Conservation (phyloP, 2,797 vertebrate genomes). For the Cheirogaleus major region DNA sequence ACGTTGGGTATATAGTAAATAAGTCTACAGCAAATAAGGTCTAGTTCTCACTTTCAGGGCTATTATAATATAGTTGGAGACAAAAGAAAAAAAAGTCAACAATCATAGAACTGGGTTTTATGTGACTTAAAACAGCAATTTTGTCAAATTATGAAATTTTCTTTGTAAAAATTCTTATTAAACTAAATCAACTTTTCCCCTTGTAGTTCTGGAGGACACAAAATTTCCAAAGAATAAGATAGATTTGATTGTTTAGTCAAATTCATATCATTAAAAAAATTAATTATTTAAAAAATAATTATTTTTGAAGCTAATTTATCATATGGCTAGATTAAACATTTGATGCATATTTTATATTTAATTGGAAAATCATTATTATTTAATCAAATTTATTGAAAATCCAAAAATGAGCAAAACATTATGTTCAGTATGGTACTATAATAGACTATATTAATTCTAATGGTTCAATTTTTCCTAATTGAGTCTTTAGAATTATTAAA, state of each 20-base stretch:
- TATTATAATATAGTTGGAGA: not conserved
- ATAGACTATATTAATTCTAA: not conserved
- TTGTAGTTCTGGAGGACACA: not conserved
- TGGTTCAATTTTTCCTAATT: not conserved
- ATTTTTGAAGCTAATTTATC: conserved; percentile 19
- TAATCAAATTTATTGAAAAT: conserved; percentile 8
- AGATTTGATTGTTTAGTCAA: not conserved
- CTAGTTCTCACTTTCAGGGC: not conserved
- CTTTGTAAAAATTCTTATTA: not conserved
- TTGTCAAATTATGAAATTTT: not conserved
- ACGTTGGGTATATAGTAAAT: not conserved
- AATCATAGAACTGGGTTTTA: not conserved
- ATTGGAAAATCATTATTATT: not conserved
- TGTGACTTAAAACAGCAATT: not conserved
- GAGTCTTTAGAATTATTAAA: not conserved
- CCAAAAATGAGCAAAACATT: not conserved
- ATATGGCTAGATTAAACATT: not conserved
- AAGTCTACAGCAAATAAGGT: not conserved
- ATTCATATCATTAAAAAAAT: not conserved
- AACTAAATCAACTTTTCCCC: not conserved
- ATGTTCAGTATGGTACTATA: not conserved
- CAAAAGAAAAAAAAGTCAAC: not conserved
- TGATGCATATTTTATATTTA: not conserved
- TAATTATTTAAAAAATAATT: not conserved
- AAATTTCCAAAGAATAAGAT: not conserved